phyloP scores from a whole-genome alignment of 2,797 vertebrate species.

The Euphonia xanthogaster region DNA sequence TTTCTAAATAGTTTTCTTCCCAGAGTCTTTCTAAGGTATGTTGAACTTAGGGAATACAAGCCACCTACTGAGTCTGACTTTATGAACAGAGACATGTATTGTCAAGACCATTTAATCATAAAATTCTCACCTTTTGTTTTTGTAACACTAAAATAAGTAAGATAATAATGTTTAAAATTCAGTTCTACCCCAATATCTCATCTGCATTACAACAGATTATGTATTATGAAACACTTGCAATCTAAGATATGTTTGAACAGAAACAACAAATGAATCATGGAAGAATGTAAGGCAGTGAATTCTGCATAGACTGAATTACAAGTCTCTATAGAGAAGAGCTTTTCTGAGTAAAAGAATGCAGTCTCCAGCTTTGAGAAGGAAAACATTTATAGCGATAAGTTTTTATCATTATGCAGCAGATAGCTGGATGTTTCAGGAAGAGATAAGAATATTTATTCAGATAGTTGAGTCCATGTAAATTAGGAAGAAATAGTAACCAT shows the following conservation, averaged over 20 bases:
- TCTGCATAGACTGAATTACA: background rate
- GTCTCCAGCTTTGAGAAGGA: background rate
- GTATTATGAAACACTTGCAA: background rate
- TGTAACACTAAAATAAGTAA: background rate
- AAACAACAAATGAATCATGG: background rate
- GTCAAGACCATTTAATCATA: background rate
- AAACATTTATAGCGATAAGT: background rate
- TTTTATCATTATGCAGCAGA: background rate
- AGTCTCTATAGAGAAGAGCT: background rate
- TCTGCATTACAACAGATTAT: background rate
- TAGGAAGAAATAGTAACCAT: background rate
- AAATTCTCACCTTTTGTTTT: background rate
- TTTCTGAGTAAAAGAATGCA: background rate
- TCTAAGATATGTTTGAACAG: background rate
- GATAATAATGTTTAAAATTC: background rate
- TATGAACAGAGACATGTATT: background rate
- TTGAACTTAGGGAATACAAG: background rate
- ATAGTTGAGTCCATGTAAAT: background rate
- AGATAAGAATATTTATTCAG: background rate
- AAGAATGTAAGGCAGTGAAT: background rate
- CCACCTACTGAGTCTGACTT: background rate
- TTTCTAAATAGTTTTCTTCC: background rate
- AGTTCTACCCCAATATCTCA: background rate
- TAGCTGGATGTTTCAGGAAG: background rate
- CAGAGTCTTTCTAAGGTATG: background rate